phyloP scores from a whole-genome alignment of 2,888 invertebrate genomes.

The Esperia sulphurella region DNA sequence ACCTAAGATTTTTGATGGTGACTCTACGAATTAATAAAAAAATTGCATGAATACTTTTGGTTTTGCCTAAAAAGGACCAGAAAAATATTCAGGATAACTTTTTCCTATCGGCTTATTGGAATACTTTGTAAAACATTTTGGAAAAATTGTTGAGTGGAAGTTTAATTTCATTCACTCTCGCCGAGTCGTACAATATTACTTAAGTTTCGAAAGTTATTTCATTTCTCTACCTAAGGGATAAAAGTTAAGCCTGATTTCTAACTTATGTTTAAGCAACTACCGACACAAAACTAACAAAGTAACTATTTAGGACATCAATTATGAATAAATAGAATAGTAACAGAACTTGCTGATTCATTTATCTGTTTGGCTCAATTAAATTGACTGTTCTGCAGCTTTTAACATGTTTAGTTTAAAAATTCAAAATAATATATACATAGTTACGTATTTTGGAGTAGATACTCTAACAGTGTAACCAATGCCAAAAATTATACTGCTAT shows the following conservation, averaged over 20 bases:
- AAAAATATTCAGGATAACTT: slow-evolving; percentile 14
- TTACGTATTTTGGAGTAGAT: too few relatives aligned
- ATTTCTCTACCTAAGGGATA: slow-evolving; percentile 46
- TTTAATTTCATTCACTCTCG: slow-evolving; percentile 44
- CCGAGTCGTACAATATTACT: slow-evolving; percentile 41
- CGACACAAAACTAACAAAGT: not conserved
- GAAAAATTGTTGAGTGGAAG: slow-evolving; percentile 43
- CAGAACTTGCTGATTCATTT: not conserved
- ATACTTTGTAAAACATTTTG: slow-evolving; percentile 45
- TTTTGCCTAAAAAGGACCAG: not conserved
- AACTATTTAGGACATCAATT: not conserved
- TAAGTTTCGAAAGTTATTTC: slow-evolving; percentile 56
- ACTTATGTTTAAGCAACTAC: slow-evolving; percentile 34
- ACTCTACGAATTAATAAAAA: not conserved
- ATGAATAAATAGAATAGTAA: not conserved
- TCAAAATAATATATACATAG: too few relatives aligned
- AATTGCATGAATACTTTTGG: slow-evolving; percentile 1
- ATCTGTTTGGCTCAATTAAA: too few relatives aligned
- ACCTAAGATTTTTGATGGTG: too few relatives aligned
- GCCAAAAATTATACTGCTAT: too few relatives aligned
- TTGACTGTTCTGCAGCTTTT: too few relatives aligned
- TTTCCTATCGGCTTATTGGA: slow-evolving; percentile 42
- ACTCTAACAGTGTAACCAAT: too few relatives aligned
- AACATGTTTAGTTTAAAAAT: too few relatives aligned
- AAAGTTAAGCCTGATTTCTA: slow-evolving; percentile 32